These are phyloP conservation scores for Drosophila multiciliata DNA, from an alignment of 2,888 invertebrate species.

Conservation along the genomic window DNA sequence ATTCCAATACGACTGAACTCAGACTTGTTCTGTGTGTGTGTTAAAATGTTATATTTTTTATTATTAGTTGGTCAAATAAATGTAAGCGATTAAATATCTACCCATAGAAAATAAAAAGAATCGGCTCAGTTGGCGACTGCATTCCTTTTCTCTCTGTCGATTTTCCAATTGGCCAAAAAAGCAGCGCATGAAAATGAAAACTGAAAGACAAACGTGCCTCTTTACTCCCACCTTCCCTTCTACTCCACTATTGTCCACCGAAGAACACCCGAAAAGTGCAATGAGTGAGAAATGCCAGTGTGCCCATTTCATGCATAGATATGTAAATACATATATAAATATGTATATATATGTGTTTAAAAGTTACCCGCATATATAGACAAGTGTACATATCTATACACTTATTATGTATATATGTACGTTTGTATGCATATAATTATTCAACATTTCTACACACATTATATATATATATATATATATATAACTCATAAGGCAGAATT, in stretches of 20 bases:
- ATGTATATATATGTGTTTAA: slow-evolving; percentile 1
- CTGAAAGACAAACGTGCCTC: slow-evolving; percentile 28
- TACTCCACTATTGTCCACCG: not conserved
- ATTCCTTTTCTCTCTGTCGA: slow-evolving; percentile 45
- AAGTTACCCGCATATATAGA: not conserved
- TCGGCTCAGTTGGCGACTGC: slow-evolving; percentile 46
- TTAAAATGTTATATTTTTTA: slow-evolving; percentile 42
- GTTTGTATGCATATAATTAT: slow-evolving; percentile 20
- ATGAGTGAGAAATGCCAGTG: slow-evolving; percentile 59
- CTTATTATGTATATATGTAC: slow-evolving; percentile 9
- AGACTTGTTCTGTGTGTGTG: slow-evolving; percentile 53
- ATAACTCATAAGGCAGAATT: slow-evolving; percentile 46
- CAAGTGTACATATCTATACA: slow-evolving; percentile 11
- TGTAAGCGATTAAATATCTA: slow-evolving; percentile 21
- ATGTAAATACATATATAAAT: slow-evolving; percentile 20
- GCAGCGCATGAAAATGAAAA: slow-evolving; percentile 28
- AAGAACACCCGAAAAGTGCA: slow-evolving; percentile 49
- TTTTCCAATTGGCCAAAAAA: slow-evolving; percentile 51
- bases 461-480: slow-evolving; percentile 18
- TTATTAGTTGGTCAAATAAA: slow-evolving; percentile 32
- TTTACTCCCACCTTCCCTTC: slow-evolving; percentile 1
- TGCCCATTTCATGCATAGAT: slow-evolving; percentile 40
- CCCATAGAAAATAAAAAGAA: slow-evolving; percentile 17
- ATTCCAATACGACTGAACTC: slow-evolving; percentile 49
- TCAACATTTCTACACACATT: slow-evolving; percentile 18